Base-by-base conservation (phyloP, 2,888 invertebrate genomes). In the Physocephala rufipes region DNA sequence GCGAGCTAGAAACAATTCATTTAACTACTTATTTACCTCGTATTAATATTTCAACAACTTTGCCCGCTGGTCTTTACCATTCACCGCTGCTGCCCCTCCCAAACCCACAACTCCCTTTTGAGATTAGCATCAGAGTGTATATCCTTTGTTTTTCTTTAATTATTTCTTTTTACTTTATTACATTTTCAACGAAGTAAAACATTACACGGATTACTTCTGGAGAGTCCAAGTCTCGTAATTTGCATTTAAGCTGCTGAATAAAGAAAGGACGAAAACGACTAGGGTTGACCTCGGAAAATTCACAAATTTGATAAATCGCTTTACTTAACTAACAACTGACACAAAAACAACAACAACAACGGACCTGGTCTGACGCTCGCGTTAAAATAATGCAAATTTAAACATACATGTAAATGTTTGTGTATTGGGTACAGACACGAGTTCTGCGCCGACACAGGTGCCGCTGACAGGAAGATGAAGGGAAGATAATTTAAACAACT, bases 191-290 rank as follows among this genome's bases (percentile, higher is more conserved):
- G n/a, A n/a, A n/a, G n/a, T n/a, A n/a, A n/a, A n/a, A n/a, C n/a
- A n/a, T n/a, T n/a, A n/a, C n/a, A n/a, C n/a, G n/a, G n/a, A n/a
- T n/a, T n/a, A n/a, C n/a, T n/a, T n/a, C n/a, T n/a, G n/a, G n/a
- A n/a, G n/a, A n/a, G n/a, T n/a, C n/a, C n/a, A n/a, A n/a, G n/a
- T n/a, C n/a, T n/a, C 59, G 59, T 28, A 67, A 67, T 49, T 67
- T 61, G 24, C 67, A 47, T 21, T 49, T 49, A 67, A 59, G 67
- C 61, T 61, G 47, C 53, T 55, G 55, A 66, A 66, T 66, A 66
- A 15, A 13, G 26, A 12, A 30, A 16, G n/a, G 2, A 30, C 2
- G 28, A n/a, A 59, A 12, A 19, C 1, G 59, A 16, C 9, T 30
- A 28, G 30, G 59, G 59, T 59, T 24, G 30, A 30, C 30, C n/a